Base-by-base conservation (phyloP, 2,113 vertebrate genomes). In the Gnathochromis pfefferi region DNA sequence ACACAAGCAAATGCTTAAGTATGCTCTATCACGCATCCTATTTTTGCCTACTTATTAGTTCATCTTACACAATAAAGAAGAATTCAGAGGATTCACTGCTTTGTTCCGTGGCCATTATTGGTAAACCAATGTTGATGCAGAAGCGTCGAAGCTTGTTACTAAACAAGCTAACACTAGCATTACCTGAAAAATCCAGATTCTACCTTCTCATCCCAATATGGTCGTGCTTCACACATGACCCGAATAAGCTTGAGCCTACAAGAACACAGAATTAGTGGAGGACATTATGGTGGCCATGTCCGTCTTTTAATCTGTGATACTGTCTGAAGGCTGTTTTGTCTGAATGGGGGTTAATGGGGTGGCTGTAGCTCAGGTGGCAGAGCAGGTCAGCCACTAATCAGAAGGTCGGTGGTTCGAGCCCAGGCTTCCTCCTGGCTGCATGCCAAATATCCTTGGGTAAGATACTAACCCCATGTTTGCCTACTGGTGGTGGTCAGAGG, bases 121-220 rank as follows among this genome's bases (percentile, higher is more conserved):
- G 21, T 47, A 73, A 26, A 47, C 21, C 68, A 47, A 28, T 16
- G 14, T 2, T 47, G 9, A 45, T 16, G 65, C 21, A 70, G n/a
- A 23, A 0, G 5, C 1, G 5, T 9, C 0, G 0, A 23, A 70
- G 23, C 23, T 26, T 26, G 7, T 26, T 73, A 23, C 2, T 45
- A 47, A 45, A 45, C 40, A 45, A 10, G 40, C 68, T 17, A 73
- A 45, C 40, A 14, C 38, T 28, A 73, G 21, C 40, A 17, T 3
- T 73, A 73, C 68, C 68, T 45, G 40, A 73, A 14, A 73, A 47
- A 28, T 17, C 2, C 9, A 26, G 40, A 47, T 9, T 45, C 21
- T 17, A 5, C 40, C 40, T 45, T 26, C 10, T 28, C 6, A 28
- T 73, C 68, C 21, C 21, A 23, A 42, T 42, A 16, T 42, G n/a